Evolutionary conservation across 2,113 vertebrate genomes (phyloP).

Genomic region (Carassius gibelio): DNA sequence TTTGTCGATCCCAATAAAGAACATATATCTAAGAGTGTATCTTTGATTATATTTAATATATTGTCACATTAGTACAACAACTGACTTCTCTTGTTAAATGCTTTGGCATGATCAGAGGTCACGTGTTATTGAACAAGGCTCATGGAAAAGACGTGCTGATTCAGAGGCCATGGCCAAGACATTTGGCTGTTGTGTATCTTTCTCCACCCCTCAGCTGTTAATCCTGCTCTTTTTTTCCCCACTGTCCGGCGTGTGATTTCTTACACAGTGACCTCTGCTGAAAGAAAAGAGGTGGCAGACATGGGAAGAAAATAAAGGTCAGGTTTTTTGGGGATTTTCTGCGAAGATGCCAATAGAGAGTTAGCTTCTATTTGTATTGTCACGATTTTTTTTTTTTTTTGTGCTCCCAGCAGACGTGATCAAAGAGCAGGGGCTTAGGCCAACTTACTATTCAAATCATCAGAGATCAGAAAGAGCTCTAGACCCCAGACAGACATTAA

Average conservation of each 20-base stretch:
- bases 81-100: background rate
- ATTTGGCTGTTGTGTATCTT: slow-evolving; percentile 35
- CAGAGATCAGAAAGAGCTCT: background rate
- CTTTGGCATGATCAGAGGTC: slow-evolving; percentile 33
- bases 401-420: slow-evolving; percentile 5
- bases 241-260: slow-evolving; percentile 27
- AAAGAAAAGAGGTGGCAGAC: slow-evolving; percentile 35
- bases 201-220: slow-evolving; percentile 28
- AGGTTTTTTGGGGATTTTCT: slow-evolving; percentile 43
- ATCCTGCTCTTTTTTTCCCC: slow-evolving; percentile 36
- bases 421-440: background rate
- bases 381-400: background rate
- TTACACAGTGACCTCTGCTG: slow-evolving; percentile 12
- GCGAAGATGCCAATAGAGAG: slow-evolving; percentile 19
- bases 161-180: slow-evolving; percentile 41
- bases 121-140: slow-evolving; percentile 39
- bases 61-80: slow-evolving; percentile 16
- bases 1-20: no score
- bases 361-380: background rate
- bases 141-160: slow-evolving; percentile 34
- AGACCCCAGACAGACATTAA: background rate
- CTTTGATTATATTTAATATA: background rate
- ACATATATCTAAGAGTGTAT: no score
- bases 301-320: slow-evolving; percentile 56
- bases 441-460: background rate